A percentile compares a stretch with the other conserved stretches of the same genome.
phyloP scores from a whole-genome alignment of 2,888 invertebrate genomes.

The Camponotus fellah region DNA sequence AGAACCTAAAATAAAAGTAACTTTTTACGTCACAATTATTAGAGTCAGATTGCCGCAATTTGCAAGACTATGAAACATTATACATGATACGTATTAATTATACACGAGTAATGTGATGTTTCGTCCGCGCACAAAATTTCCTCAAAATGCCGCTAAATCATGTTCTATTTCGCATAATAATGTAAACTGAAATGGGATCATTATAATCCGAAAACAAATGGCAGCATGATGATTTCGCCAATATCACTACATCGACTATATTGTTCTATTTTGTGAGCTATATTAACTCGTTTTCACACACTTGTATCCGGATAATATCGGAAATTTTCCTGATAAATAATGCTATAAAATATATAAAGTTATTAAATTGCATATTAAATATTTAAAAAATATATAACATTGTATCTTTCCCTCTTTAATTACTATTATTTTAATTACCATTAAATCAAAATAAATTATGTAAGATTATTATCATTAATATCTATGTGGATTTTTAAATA shows the following conservation, averaged over 20 bases:
- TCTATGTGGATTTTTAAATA: too few relatives aligned
- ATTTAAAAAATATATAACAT: too few relatives aligned
- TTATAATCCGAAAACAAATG: slow-evolving; percentile 48
- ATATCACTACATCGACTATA: not conserved
- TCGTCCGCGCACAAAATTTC: slow-evolving; percentile 16
- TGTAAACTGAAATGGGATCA: slow-evolving; percentile 46
- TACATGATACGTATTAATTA: slow-evolving; percentile 2
- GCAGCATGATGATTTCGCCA: slow-evolving; percentile 18
- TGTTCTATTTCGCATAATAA: slow-evolving; percentile 41
- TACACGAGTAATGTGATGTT: slow-evolving; percentile 8
- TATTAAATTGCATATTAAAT: not conserved
- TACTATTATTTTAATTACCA: too few relatives aligned
- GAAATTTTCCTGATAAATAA: not conserved
- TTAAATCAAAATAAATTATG: not conserved
- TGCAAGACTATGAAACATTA: slow-evolving; percentile 11
- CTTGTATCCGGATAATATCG: slow-evolving; percentile 11
- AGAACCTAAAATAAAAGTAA: not conserved
- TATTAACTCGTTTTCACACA: not conserved
- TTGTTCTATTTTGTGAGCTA: slow-evolving; percentile 23
- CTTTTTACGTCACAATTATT: not conserved
- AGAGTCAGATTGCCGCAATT: slow-evolving; percentile 11
- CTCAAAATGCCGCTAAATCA: slow-evolving; percentile 4
- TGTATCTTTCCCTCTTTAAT: too few relatives aligned
- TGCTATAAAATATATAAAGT: not conserved
- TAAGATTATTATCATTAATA: not conserved